Evolutionary conservation across 53 echinoderm and acorn worm genomes (phyloP), one percentile per base, ranked within the genome.

Genomic region (Holothuria leucospilota): DNA sequence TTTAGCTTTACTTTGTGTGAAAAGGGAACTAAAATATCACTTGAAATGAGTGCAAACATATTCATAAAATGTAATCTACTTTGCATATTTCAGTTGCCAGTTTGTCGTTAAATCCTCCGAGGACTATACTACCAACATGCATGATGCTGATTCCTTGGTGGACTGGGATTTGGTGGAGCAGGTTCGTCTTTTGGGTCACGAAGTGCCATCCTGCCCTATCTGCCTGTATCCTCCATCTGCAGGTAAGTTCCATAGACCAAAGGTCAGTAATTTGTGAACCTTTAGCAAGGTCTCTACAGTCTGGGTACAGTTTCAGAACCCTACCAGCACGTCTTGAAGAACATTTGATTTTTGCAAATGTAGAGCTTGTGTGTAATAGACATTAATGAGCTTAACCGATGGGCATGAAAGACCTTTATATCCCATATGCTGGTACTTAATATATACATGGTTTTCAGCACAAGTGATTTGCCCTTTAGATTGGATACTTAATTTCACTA

Each of bases 161-260:
- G 97, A 96, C 51, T 96, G 97, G 97, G 97, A 96, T 46, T 73
- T 91, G 64, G 95, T 96, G 82, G 97, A 96, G 75, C 97, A 95
- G 82, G 95, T 96, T 30, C 88, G 94, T 56, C 93, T 96, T 64
- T 85, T 94, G 68, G 88, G 94, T 60, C 97, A 92, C 67, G 97
- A 96, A 49, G 91, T 94, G 21, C 94, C 97, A 38, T 95, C 94
- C 46, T 96, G 97, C 73, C 97, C 97, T 4, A 96, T 96, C 64
- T 96, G 97, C 59, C 87, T 96, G 23, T 96, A 93, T 30, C 97
- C 97, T 69, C 93, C 97, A 28, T 89, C 94, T 61, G 97, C 94
- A 88, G 95, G 95, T 95, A 53, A 64, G 91, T 72, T 18, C 15
- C 0, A 15, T 18, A 56, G 18, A 18, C 56, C 18, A 16, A 12